Evolutionary conservation across 2,797 vertebrate genomes (phyloP).

Genomic region (Schizopygopsis pylzovi): DNA sequence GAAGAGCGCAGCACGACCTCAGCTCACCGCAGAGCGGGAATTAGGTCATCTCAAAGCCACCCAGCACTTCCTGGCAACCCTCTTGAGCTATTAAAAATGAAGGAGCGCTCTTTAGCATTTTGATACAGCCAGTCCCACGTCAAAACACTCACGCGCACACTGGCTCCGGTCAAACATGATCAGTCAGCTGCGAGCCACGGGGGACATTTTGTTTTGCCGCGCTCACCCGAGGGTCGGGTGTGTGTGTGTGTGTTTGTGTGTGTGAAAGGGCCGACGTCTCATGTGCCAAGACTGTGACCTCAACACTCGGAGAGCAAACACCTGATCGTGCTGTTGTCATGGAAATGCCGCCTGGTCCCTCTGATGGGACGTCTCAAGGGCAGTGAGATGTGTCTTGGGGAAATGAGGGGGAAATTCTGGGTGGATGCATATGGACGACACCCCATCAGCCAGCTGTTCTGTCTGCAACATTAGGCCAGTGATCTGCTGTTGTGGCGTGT

Average conservation of each 20-base stretch:
- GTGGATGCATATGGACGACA: constrained; percentile 17
- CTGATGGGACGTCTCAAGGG: constrained; percentile 30
- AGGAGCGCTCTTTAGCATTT: constrained; percentile 45
- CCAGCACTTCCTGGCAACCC: constrained; percentile 30
- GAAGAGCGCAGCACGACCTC: background rate
- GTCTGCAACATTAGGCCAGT: constrained; percentile 13
- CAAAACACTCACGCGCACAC: constrained; percentile 38
- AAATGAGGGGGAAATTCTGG: constrained; percentile 43
- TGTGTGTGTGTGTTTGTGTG: background rate
- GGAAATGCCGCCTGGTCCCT: constrained; percentile 13
- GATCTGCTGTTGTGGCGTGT: background rate
- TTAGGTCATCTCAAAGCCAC: constrained; percentile 56
- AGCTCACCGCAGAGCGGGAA: constrained; percentile 23
- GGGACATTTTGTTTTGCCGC: constrained; percentile 27
- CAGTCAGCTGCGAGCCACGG: background rate
- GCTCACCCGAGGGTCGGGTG: constrained; percentile 17
- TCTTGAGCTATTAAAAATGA: constrained; percentile 49
- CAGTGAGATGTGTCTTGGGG: constrained; percentile 25
- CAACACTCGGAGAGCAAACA: constrained; percentile 34
- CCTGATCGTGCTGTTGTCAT: constrained; percentile 38
- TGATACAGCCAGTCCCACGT: constrained; percentile 42
- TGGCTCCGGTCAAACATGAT: constrained; percentile 51
- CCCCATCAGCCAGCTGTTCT: constrained; percentile 30
- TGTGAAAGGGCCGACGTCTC: background rate
- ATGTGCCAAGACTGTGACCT: constrained; percentile 25